Evolutionary conservation across 1,140 invertebrate genomes (phyloP), one percentile per base, ranked within the genome.

Genomic region (Drosophila ohnishii): DNA sequence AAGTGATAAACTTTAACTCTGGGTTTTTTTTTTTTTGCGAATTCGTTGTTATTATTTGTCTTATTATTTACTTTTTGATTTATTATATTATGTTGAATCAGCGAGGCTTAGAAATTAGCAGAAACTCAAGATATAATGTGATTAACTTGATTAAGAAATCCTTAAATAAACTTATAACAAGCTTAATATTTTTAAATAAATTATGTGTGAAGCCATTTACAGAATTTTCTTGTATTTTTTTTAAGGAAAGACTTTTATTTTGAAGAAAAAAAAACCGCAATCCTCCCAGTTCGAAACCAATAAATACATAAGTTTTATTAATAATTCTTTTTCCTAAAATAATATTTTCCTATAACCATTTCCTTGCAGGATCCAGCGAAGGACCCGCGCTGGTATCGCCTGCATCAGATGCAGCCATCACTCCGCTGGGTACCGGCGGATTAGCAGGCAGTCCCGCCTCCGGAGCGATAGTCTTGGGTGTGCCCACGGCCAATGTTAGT

Each of bases 391-490:
- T 89, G 45, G 78, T 75, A 1, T 89, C 90, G 10, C 85, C 90
- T 1, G 81, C 79, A 5, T 89, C 87, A 22, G 90, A 90, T 75
- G 81, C 66, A 8, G 82, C 58, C 10, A 47, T 51, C 14, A 82
- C 80, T 5, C 78, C 88, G 2, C 44, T 77, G 42, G 70, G 66
- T 0, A 61, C 37, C 7, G 84, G 76, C 34, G 90, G 90, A 4
- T 48, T 86, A 10, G 78, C 78, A 0, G 82, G 88, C 5, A 90
- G 90, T 80, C 89, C 90, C 0, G 76, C 78, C n/a, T 81, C 90
- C 1, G 89, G 85, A 1, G 75, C 75, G 1, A 67, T 90, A 11
- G 44, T 86, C 2, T 28, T 90, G 7, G 89, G 89, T 0, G 85
- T 70, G 22, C 90, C 79, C 5, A 22, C 80, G 4, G 69, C 72